Evolutionary conservation across 1,140 invertebrate species (phyloP), one percentile per base, ranked within the genome.

Genomic region (Papilio aristodemus): DNA sequence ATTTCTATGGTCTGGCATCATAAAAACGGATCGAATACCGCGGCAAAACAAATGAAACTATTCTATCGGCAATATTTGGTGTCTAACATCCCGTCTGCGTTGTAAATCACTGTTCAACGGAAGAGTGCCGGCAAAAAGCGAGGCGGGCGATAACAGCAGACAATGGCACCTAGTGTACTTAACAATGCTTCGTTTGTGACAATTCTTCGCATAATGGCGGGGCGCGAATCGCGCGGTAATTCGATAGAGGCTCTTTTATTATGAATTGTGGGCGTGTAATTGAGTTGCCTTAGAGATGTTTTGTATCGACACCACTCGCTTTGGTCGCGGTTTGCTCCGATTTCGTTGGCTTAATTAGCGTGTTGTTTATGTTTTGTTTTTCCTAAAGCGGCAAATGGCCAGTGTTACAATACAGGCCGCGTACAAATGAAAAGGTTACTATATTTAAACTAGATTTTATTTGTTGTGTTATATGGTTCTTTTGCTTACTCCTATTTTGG

Each of bases 181-280:
- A 78, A 90, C 88, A 90, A 90, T 89, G 84, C 74, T 90, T 90
- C 88, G 88, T 90, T 90, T 90, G 87, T 89, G 86, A 85, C 87
- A 78, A 87, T 89, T 89, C 88, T 89, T 90, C 86, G 83, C 86
- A 89, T 88, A 89, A 89, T 88, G 70, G 82, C 83, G 80, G 86
- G 83, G 85, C 79, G 87, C 84, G 81, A 86, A 88, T 83, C 82
- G 77, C 72, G 77, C 75, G 72, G 81, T 87, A 86, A 89, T 87
- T 88, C 81, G 84, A 88, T 90, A 87, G 83, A 87, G 78, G 75
- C 71, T 78, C 81, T 82, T 89, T 90, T 87, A 87, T 87, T 79
- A 81, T 77, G 79, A 77, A 81, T 85, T 86, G 88, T 87, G 87
- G 84, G 83, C 85, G 83, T 72, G 79, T 81, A 83, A 87, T 87